Conservation (phyloP, 2,113 vertebrate genomes). For the Oryzias celebensis region DNA sequence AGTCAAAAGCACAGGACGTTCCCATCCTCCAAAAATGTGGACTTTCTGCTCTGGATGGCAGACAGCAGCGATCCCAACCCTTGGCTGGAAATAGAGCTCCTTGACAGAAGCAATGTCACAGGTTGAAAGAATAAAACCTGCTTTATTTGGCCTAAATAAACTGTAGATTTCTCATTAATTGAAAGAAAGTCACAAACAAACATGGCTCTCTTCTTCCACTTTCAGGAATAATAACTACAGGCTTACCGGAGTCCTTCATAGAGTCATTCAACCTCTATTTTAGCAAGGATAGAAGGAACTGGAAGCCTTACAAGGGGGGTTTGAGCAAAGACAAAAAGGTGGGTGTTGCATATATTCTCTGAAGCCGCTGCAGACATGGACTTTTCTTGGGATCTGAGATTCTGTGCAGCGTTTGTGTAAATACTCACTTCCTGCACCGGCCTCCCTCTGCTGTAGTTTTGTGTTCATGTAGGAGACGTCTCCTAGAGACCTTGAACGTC, state of each 20-base stretch:
- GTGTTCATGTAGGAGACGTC: too few species aligned
- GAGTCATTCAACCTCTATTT: constrained; percentile 75
- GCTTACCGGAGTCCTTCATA: constrained; percentile 72
- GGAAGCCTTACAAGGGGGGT: constrained; percentile 80
- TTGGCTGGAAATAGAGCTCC: constrained; percentile 83
- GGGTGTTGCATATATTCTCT: neutral
- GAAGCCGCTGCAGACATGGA: neutral
- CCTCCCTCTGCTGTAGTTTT: too few species aligned
- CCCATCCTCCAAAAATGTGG: constrained; percentile 60
- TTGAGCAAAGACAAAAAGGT: constrained; percentile 81
- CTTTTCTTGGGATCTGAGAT: neutral
- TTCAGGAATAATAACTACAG: constrained; percentile 81
- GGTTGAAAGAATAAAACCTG: constrained; percentile 43
- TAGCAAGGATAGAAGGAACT: constrained; percentile 82
- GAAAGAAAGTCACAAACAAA: fast-evolving
- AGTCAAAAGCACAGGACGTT: constrained; percentile 41
- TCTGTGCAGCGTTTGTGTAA: too few species aligned
- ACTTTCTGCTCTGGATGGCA: constrained; percentile 66
- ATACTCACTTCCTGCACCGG: too few species aligned
- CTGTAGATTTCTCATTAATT: neutral
- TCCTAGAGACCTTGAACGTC: neutral
- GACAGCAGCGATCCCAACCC: constrained; percentile 18
- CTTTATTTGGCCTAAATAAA: neutral
- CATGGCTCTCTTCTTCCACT: constrained; percentile 3
- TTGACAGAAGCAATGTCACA: constrained; percentile 78